A percentile compares a stretch with the other conserved stretches of the same genome.
phyloP scores from a whole-genome alignment of 2,888 invertebrate species.

The Ennomos erosarius region DNA sequence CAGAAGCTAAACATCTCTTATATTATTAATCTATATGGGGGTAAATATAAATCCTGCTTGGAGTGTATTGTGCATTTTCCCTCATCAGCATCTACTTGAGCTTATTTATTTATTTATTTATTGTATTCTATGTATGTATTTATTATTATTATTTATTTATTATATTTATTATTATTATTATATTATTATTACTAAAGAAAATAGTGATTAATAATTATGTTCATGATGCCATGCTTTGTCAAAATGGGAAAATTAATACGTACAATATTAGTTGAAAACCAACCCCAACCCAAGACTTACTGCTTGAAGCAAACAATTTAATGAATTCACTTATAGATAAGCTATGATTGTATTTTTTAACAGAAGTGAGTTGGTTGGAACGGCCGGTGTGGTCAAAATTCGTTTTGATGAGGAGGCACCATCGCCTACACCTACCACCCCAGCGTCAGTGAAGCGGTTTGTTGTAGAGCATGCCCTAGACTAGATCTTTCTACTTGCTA shows the following conservation, averaged over 20 bases:
- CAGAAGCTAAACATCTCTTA: no score
- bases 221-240: slow-evolving; percentile 7
- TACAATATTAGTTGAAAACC: background rate
- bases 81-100: background rate
- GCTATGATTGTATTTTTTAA: slow-evolving; percentile 54
- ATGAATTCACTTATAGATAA: slow-evolving; percentile 20
- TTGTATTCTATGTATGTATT: no score
- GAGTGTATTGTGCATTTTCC: no score
- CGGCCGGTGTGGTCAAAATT: slow-evolving; percentile 86
- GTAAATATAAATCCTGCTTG: no score
- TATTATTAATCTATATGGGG: no score
- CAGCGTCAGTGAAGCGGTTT: slow-evolving; percentile 84
- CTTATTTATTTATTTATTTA: no score
- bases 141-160: no score
- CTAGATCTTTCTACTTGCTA: slow-evolving; percentile 62
- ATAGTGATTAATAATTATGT: background rate
- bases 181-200: background rate
- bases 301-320: slow-evolving; percentile 6
- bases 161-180: no score
- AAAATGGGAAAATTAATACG: slow-evolving; percentile 8
- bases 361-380: slow-evolving; percentile 87
- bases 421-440: slow-evolving; percentile 81
- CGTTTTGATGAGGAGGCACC: slow-evolving; percentile 81
- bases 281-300: slow-evolving; percentile 3
- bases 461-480: slow-evolving; percentile 75